These are phyloP conservation scores for Balaenoptera acutorostrata DNA, from an alignment of 2,113 vertebrate species.

Conservation along the genomic window DNA sequence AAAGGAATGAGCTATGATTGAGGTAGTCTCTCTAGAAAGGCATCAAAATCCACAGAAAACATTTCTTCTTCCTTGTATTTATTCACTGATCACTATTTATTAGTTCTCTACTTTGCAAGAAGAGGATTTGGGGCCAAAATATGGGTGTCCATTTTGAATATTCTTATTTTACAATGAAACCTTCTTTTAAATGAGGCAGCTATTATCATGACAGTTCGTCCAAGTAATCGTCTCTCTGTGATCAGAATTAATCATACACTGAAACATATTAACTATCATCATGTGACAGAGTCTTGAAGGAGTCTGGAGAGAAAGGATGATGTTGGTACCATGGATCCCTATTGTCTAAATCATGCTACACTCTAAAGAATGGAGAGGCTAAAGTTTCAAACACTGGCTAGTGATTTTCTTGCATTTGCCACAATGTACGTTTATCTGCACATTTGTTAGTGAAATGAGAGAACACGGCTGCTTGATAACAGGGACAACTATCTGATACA, in stretches of 20 bases:
- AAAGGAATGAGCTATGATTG: not conserved
- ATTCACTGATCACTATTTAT: not conserved
- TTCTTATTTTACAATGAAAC: not conserved
- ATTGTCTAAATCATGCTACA: conserved; percentile 57
- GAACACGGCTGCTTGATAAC: conserved; percentile 18
- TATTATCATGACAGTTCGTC: conserved; percentile 1
- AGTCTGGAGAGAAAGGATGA: conserved; percentile 12
- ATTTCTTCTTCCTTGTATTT: not conserved
- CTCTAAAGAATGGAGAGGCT: conserved; percentile 37
- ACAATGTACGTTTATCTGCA: conserved; percentile 63
- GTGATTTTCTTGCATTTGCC: conserved; percentile 66
- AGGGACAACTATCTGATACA: conserved; percentile 13
- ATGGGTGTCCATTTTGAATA: not conserved
- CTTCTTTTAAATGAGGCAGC: not conserved
- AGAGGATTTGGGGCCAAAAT: not conserved
- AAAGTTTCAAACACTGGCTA: conserved; percentile 38
- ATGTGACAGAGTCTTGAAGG: conserved; percentile 48
- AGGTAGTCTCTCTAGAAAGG: not conserved
- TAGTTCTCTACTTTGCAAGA: not conserved
- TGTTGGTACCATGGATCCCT: not conserved
- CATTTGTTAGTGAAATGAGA: conserved; percentile 72
- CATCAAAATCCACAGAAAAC: not conserved
- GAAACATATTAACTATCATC: conserved; percentile 43
- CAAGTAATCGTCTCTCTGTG: conserved; percentile 38
- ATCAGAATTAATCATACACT: conserved; percentile 69